Evolutionary conservation across 2,797 vertebrate genomes (phyloP).

Genomic region (Rhodeus uyekii): DNA sequence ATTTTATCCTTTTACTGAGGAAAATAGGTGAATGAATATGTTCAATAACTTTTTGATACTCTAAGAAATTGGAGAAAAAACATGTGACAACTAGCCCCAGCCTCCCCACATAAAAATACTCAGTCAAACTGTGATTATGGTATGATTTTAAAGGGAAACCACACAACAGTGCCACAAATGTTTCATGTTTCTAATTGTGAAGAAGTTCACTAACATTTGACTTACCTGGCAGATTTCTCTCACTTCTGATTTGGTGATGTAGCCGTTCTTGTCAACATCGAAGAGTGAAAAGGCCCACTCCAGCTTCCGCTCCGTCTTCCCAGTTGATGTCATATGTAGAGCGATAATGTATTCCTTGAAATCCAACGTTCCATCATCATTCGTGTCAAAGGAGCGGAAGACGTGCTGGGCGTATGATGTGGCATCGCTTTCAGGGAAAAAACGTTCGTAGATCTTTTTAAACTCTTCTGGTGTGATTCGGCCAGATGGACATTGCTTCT

Average conservation of each 20-base stretch:
- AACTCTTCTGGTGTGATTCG: constrained; percentile 78
- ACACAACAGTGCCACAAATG: not conserved
- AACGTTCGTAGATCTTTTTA: constrained; percentile 79
- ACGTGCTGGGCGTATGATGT: constrained; percentile 80
- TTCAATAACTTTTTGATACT: not conserved
- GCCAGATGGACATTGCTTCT: constrained; percentile 80
- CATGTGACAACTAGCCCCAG: not conserved
- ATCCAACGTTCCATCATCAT: constrained; percentile 81
- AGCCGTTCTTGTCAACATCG: constrained; percentile 84
- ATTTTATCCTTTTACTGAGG: not conserved
- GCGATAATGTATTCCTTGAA: constrained; percentile 87
- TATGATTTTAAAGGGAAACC: not conserved
- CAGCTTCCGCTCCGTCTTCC: constrained; percentile 78
- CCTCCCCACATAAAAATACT: not conserved
- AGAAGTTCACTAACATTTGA: not conserved
- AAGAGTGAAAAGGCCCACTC: constrained; percentile 86
- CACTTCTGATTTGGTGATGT: constrained; percentile 83
- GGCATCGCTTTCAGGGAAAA: constrained; percentile 82
- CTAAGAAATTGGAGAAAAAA: not conserved
- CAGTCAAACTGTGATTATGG: not conserved
- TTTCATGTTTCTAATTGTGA: not conserved
- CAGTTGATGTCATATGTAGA: constrained; percentile 82
- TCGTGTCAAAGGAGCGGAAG: constrained; percentile 85
- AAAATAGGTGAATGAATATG: not conserved
- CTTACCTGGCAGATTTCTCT: constrained; percentile 81